Evolutionary conservation across 2,888 invertebrate genomes (phyloP).

Genomic region (Thereva unica): DNA sequence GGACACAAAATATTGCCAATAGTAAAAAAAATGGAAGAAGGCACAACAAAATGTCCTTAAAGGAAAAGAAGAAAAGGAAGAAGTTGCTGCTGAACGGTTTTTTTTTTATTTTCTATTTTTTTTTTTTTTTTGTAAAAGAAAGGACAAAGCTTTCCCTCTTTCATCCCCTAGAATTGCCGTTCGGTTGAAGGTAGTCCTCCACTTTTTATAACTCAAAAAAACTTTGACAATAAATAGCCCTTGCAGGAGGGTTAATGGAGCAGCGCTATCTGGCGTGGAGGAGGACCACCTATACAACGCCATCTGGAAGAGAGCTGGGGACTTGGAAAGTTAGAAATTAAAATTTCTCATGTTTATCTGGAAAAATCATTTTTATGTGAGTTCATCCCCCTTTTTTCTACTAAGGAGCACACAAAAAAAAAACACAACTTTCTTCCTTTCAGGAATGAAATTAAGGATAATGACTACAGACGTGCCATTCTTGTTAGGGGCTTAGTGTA

Average conservation of each 20-base stretch:
- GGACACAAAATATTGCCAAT: constrained; percentile 29
- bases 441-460: constrained; percentile 30
- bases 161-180: too few species aligned
- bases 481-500: background rate
- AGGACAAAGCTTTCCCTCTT: background rate
- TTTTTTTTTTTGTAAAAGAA: constrained; percentile 5
- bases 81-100: constrained; percentile 16
- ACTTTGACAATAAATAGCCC: constrained; percentile 36
- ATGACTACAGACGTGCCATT: constrained; percentile 24
- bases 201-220: constrained; percentile 26
- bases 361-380: constrained; percentile 32
- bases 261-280: constrained; percentile 12
- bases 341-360: constrained; percentile 34
- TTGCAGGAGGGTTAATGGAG: constrained; percentile 34
- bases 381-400: constrained; percentile 16
- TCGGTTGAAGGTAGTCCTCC: constrained; percentile 4
- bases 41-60: constrained; percentile 14
- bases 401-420: background rate
- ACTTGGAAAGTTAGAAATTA: constrained; percentile 22
- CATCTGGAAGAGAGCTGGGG: background rate
- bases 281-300: constrained; percentile 11
- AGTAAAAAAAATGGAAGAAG: constrained; percentile 3
- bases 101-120: constrained; percentile 10
- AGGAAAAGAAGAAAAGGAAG: too few species aligned
- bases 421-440: constrained; percentile 12